These are phyloP conservation scores for Capitulum mitella DNA, from an alignment of 2,888 invertebrate species.

Conservation along the genomic window DNA sequence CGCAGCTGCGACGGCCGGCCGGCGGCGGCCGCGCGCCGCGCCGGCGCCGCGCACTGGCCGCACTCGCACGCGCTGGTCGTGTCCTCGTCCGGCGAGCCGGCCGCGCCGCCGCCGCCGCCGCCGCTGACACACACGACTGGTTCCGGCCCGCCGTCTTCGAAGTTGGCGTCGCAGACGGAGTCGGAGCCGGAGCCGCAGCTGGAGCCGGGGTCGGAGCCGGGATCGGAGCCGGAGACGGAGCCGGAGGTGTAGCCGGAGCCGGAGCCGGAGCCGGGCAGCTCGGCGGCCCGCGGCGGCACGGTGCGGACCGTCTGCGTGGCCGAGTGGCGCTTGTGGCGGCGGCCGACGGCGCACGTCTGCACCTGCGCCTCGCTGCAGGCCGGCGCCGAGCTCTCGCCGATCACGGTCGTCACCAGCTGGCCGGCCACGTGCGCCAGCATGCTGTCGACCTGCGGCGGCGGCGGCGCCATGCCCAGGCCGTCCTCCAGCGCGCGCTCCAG, in stretches of 20 bases:
- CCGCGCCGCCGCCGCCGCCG: not conserved
- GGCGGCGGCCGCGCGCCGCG: not conserved
- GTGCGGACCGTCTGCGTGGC: not conserved
- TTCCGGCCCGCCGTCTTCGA: too few species aligned
- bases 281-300: not conserved
- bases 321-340: not conserved
- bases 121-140: too few species aligned
- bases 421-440: not conserved
- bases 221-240: not conserved
- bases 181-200: too few species aligned
- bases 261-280: not conserved
- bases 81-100: not conserved
- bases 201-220: not conserved
- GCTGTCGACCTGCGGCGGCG: not conserved
- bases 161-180: too few species aligned
- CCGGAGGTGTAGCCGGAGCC: too few species aligned
- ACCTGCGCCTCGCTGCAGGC: not conserved
- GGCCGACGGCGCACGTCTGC: not conserved
- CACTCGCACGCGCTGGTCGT: not conserved
- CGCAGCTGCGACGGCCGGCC: not conserved
- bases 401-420: not conserved
- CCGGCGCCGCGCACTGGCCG: not conserved
- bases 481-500: not conserved
- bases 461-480: not conserved
- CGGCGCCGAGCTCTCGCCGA: not conserved